Evolutionary conservation across 2,888 invertebrate species (phyloP), one percentile per base, ranked within the genome.

Genomic region (Argynnis bischoffii): DNA sequence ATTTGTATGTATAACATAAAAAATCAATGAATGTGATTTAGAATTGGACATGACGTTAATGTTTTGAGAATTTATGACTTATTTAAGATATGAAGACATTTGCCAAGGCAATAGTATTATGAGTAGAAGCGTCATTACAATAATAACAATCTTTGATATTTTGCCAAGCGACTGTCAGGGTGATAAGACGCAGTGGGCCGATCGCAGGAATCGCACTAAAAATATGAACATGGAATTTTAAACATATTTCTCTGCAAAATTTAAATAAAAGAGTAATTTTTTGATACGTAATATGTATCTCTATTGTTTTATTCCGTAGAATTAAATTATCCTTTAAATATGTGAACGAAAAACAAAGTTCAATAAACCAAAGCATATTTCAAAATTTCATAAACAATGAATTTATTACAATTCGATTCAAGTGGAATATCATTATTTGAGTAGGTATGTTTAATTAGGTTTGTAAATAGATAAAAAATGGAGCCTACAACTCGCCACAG

Each of bases 131-230:
- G 78, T 85, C 84, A 85, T 90, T 88, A 86, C 81, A 78, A 84
- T 88, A 86, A 90, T 89, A 90, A 89, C 87, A 89, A 87, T 88
- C 78, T 85, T 81, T 86, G 88, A 85, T 81, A 74, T 79, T 76
- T 71, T 90, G 92, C 92, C 92, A 92, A 91, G 82, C 79, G 79
- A 77, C 78, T 82, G 85, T 87, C 86, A 77, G 78, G 79, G 74
- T 78, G 79, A 80, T 76, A 74, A 76, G 76, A 76, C 71, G 75
- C 75, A 83, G 85, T 86, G 83, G 86, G 83, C 71, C 75, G 86
- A 78, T 78, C 74, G 78, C 76, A 64, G 55, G 63, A 84, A 83
- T 81, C 82, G 78, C 75, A 81, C 77, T 78, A 76, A 82, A 87
- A 87, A 85, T 87, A 83, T 82, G 69, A 65, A 63, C 67, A 72